Evolutionary conservation across 2,888 invertebrate species (phyloP).

Genomic region (Rhaphigaster nebulosa): DNA sequence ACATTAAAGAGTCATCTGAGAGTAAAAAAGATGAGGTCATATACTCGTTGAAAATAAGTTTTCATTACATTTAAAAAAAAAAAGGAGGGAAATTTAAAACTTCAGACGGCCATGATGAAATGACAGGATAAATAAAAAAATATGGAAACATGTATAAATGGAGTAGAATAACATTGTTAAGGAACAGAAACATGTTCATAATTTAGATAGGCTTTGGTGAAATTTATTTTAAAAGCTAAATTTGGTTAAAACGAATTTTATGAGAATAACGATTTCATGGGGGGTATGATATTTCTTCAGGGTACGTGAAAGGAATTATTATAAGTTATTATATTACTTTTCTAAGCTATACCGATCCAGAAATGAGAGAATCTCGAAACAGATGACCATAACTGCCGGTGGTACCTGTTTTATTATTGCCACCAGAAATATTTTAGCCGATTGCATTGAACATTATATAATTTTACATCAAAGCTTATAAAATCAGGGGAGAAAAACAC

Average conservation of each 20-base stretch:
- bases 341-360: background rate
- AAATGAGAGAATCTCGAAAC: background rate
- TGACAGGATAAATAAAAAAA: too few relatives aligned
- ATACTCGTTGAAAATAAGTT: too few relatives aligned
- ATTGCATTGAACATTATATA: constrained; percentile 7
- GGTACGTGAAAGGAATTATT: background rate
- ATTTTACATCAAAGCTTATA: constrained; percentile 22
- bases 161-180: background rate
- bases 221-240: background rate
- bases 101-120: too few relatives aligned
- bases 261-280: background rate
- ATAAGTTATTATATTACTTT: background rate
- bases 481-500: constrained; percentile 12
- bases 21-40: too few relatives aligned
- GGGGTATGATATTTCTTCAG: background rate
- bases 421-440: background rate
- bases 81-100: too few relatives aligned
- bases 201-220: background rate
- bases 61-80: too few relatives aligned
- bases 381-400: background rate
- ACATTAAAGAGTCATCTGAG: too few relatives aligned
- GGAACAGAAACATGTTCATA: background rate
- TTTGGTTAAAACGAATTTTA: background rate
- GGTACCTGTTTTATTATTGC: constrained; percentile 13
- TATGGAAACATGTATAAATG: too few relatives aligned